A percentile compares a stretch with the other conserved stretches of the same genome.
phyloP scores from a whole-genome alignment of 2,888 invertebrate species.

The Pteria penguin region DNA sequence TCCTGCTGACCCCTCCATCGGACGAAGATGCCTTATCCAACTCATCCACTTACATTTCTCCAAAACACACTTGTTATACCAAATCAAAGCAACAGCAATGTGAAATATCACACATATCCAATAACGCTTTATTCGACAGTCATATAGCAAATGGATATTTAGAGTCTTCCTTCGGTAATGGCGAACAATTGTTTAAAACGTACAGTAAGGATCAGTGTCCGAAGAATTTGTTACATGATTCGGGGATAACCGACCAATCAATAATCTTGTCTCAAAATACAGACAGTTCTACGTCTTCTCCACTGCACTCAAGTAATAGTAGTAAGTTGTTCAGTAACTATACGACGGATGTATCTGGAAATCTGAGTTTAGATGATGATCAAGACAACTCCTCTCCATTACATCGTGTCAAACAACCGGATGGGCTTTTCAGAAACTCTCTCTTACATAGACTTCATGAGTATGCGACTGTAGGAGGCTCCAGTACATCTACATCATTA shows the following conservation, averaged over 20 bases:
- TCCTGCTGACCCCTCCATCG: slow-evolving; percentile 63
- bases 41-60: neutral
- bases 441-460: slow-evolving; percentile 65
- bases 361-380: slow-evolving; percentile 41
- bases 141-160: neutral
- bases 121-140: neutral
- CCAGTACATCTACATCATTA: slow-evolving; percentile 56
- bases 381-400: slow-evolving; percentile 41
- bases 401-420: slow-evolving; percentile 54
- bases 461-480: slow-evolving; percentile 45
- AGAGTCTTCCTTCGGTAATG: neutral
- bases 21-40: slow-evolving; percentile 44
- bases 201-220: neutral
- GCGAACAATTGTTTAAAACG: neutral
- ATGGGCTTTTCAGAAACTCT: slow-evolving; percentile 61
- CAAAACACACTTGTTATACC: neutral
- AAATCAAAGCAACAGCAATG: neutral
- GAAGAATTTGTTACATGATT: neutral
- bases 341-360: slow-evolving; percentile 32
- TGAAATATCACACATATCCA: neutral
- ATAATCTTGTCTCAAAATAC: slow-evolving; percentile 4
- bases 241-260: neutral
- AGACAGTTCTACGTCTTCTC: slow-evolving; percentile 23
- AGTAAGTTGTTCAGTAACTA: slow-evolving; percentile 19
- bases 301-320: slow-evolving; percentile 21